These are phyloP conservation scores for Torymus texanus DNA, from an alignment of 2,888 invertebrate species.

Conservation along the genomic window DNA sequence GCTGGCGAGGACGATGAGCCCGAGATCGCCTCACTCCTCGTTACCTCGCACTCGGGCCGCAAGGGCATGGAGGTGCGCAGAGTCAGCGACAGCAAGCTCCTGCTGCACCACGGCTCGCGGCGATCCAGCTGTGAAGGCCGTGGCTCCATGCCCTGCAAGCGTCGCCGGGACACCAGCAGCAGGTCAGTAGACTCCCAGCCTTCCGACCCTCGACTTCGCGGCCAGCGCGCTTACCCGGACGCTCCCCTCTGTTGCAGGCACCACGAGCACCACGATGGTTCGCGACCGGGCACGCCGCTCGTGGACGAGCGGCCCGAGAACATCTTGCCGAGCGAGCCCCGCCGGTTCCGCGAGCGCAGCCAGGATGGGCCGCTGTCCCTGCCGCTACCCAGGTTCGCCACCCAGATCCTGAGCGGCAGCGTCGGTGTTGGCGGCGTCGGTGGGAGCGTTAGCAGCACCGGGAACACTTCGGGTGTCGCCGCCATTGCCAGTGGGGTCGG, in stretches of 20 bases:
- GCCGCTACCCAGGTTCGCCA: constrained; percentile 92
- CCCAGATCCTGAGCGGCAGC: constrained; percentile 77
- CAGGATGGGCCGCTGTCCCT: constrained; percentile 85
- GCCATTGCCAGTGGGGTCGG: constrained; percentile 37
- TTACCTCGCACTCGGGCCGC: constrained; percentile 71
- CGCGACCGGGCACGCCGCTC: constrained; percentile 89
- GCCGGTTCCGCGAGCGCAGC: constrained; percentile 81
- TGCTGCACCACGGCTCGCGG: constrained; percentile 65
- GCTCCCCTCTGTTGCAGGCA: constrained; percentile 45
- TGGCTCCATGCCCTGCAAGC: constrained; percentile 67
- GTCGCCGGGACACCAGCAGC: constrained; percentile 70
- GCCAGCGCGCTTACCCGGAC: not conserved
- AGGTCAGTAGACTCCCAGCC: constrained; percentile 60
- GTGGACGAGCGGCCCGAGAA: constrained; percentile 89
- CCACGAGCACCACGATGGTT: constrained; percentile 79
- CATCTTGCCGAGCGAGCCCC: constrained; percentile 84
- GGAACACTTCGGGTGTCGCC: constrained; percentile 2
- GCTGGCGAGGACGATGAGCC: constrained; percentile 66
- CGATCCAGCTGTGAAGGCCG: constrained; percentile 71
- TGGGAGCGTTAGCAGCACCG: constrained; percentile 61
- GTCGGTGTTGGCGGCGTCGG: constrained; percentile 59
- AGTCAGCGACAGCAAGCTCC: constrained; percentile 72
- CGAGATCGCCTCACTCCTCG: constrained; percentile 72
- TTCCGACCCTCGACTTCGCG: not conserved
- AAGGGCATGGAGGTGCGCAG: constrained; percentile 73